phyloP scores from a whole-genome alignment of 2,888 invertebrate species.

The Zootermopsis nevadensis region DNA sequence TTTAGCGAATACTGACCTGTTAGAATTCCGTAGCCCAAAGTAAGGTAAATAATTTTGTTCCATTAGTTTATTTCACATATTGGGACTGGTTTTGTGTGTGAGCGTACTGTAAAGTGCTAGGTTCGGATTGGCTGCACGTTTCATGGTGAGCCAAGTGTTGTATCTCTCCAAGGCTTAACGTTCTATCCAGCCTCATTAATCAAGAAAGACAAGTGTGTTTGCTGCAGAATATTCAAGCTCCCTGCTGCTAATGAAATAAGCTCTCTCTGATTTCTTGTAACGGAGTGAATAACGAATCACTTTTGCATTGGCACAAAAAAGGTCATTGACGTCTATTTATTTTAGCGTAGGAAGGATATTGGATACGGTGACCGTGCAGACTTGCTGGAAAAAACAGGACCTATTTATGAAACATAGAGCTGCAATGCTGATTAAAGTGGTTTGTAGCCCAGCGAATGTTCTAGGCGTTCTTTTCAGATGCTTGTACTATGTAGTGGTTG shows the following conservation, averaged over 20 bases:
- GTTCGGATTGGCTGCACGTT: not conserved
- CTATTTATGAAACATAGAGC: too few relatives aligned
- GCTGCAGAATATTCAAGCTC: not conserved
- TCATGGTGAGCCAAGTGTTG: not conserved
- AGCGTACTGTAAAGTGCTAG: not conserved
- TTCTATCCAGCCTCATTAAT: slow-evolving; percentile 25
- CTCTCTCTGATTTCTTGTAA: not conserved
- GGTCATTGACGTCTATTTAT: not conserved
- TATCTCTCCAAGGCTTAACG: not conserved
- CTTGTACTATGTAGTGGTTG: too few relatives aligned
- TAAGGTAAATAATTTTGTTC: too few relatives aligned
- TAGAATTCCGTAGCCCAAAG: too few relatives aligned
- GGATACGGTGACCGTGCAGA: not conserved
- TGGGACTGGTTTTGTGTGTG: not conserved
- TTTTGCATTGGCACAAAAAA: not conserved
- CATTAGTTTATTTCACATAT: too few relatives aligned
- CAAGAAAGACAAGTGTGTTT: slow-evolving; percentile 36
- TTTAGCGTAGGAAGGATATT: not conserved
- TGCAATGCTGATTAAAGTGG: too few relatives aligned
- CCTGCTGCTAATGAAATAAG: not conserved
- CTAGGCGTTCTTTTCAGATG: too few relatives aligned
- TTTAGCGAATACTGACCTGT: too few relatives aligned
- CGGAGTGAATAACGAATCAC: slow-evolving; percentile 1
- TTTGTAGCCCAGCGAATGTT: too few relatives aligned
- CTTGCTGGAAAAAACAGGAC: not conserved